Evolutionary conservation across 2,797 vertebrate species (phyloP), one percentile per base, ranked within the genome.

Genomic region (Triplophysa yarkandensis): DNA sequence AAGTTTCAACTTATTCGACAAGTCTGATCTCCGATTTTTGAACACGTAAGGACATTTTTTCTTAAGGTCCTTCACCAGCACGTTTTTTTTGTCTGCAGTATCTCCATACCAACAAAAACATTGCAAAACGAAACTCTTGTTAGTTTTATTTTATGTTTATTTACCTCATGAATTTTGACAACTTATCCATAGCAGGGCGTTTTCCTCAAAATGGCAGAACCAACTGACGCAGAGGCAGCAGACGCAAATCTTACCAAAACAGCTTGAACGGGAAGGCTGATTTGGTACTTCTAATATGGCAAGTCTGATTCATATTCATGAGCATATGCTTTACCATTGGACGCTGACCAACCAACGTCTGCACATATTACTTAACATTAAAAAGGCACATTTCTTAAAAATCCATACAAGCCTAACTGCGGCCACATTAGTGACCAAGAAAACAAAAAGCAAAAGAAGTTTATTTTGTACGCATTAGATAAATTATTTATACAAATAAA

Each of bases 151-250:
- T 46, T 25, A 14, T 39, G 19, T 23, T 11, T 16, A 41, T 55
- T 25, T 7, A 70, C 84, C 84, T 80, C 90, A 90, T 90, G 68
- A 60, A 80, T 81, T 30, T 17, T n/a, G 61, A 71, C 50, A 71
- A 50, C 77, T 57, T 65, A 67, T 79, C 76, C 74, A 77, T 78
- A 30, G 83, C 85, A 79, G 82, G 63, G 78, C 77, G 81, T 84
- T 82, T 83, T 76, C 71, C 83, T 87, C 90, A 93, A 92, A 92
- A 92, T 93, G 92, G 91, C 91, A 93, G 91, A 87, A 81, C 83
- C 81, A 82, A 77, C 87, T 86, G 87, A 87, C 10, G 36, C 36
- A 87, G 87, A 87, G 13, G 36, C 36, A 87, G 84, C 81, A 58
- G 86, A 41, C 48, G 66, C 21, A 23, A 68, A 4, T 52, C 65